Evolutionary conservation across 1,140 invertebrate species (phyloP), one percentile per base, ranked within the genome.

Genomic region (Phortica variegata): DNA sequence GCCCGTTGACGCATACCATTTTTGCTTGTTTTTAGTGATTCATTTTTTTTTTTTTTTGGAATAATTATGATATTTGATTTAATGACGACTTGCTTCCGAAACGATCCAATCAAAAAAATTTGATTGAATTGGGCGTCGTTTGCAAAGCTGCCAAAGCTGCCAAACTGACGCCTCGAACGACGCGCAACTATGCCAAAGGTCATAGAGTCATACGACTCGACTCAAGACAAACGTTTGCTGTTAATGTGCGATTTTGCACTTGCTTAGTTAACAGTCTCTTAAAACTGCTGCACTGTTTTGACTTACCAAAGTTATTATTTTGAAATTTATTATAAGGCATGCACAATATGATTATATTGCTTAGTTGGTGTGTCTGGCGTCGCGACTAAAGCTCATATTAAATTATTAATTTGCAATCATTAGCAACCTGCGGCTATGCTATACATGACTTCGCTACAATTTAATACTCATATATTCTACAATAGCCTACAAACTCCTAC

Each of bases 351-450:
- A n/a, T n/a, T n/a, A n/a, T n/a, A n/a, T n/a, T n/a, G n/a, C n/a
- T n/a, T n/a, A n/a, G n/a, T n/a, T n/a, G n/a, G n/a, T n/a, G n/a
- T n/a, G n/a, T n/a, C n/a, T 48, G 48, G 45, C 33, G 21, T 36
- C 31, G 15, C 49, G 52, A 47, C 57, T 47, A 39, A 38, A 16
- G 46, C 39, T n/a, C 40, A 60, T 63, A 70, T 73, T 66, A 73
- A 61, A 73, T 73, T 73, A 63, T 70, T 73, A 73, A 73, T 73
- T 73, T 73, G 63, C 55, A 73, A 73, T 71, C 70, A 73, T 73
- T 73, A 73, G 57, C 70, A 58, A 49, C 46, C 53, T 47, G 58
- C 55, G 52, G 55, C 49, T 49, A 43, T 43, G 36, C 40, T 43
- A n/a, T n/a, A 44, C 39, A 55, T 48, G 40, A 40, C 49, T 44